Evolutionary conservation across 2,113 vertebrate genomes (phyloP), one percentile per base, ranked within the genome.

Genomic region (Nycticryphes semicollaris): DNA sequence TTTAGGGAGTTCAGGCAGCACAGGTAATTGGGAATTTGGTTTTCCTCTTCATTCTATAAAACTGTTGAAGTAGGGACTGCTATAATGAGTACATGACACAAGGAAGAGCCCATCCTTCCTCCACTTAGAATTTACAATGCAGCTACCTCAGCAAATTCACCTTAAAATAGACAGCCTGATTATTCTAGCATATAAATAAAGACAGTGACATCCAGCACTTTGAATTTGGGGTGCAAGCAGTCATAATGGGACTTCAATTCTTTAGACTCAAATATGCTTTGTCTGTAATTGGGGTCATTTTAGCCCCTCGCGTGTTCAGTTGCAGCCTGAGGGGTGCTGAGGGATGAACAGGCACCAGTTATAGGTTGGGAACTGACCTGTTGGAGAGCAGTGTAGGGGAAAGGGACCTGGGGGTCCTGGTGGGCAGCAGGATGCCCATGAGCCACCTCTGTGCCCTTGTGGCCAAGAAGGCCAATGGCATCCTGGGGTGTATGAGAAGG

Each of bases 1-100:
- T 79, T 93, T 41, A 47, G 96, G 90, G 94, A 94, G 47, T 89
- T 92, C 88, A 87, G 86, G 77, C 94, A 93, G 84, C 56, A 45
- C 64, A 81, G 48, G 62, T 81, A 72, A 72, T 66, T 27, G 84
- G 84, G 80, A 91, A 84, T 89, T 92, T 62, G 83, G 64, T 84
- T 84, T 89, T 92, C 15, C 45, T 87, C 73, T 84, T 74, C 35
- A 1, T 89, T 84, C 89, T 37, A 4, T 90, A 43, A 94, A 90
- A 81, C n/a, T n/a, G 2, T 19, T 64, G 30, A 79, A 84, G 77
- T 24, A 48, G 68, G 43, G 72, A 74, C 41, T 33, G 14, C 59
- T 83, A 22, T 70, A 88, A 66, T 0, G 14, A 72, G 43, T 30
- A 24, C 18, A 11, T 24, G 85, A 72, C 93, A 59, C 63, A 43